Base-by-base conservation (phyloP, 2,888 invertebrate species). In the Drosophila diplacantha region DNA sequence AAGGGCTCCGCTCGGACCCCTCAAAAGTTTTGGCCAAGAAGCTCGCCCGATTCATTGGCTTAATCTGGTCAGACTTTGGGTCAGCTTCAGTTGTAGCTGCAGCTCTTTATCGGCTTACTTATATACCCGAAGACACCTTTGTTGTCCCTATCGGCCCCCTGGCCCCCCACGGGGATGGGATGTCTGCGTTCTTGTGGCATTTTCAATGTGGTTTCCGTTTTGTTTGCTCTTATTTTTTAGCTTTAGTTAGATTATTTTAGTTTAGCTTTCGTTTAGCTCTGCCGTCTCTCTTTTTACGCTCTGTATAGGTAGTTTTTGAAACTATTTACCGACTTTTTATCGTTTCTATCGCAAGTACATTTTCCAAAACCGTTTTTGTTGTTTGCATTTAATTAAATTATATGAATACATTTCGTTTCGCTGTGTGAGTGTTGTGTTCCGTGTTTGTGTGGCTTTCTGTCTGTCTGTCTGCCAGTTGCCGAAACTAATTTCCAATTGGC, bases 351-450 rank as follows among this genome's bases (percentile, higher is more conserved):
- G 83, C 83, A 84, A 83, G 84, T 83, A 83, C 83, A 83, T 83
- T 81, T 83, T 84, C 78, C 84, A 83, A 83, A 79, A 83, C 83
- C 84, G 79, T 84, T 81, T 84, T 81, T 83, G 80, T 81, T 83
- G 80, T 81, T 83, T 76, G 82, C 75, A 79, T 83, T 81, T 80
- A 76, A 80, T 83, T 80, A 81, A 83, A 81, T 83, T 79, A 81
- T 80, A 79, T 71, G 77, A 80, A 80, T 82, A 73, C 58, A 70
- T 74, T 72, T 64, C 52, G 12, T 41, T 63, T 71, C 58, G 34
- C 53, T 55, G 37, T 51, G 38, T 54, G 29, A 34, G 20, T 55
- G 49, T 54, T 53, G 57, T 20, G n/a, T 34, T 55, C 32, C 58
- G 26, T 57, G 39, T 39, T 22, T 39, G 8, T 39, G 39, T 39